These are phyloP conservation scores for Cygnus atratus DNA, from an alignment of 2,113 vertebrate genomes.

Conservation along the genomic window DNA sequence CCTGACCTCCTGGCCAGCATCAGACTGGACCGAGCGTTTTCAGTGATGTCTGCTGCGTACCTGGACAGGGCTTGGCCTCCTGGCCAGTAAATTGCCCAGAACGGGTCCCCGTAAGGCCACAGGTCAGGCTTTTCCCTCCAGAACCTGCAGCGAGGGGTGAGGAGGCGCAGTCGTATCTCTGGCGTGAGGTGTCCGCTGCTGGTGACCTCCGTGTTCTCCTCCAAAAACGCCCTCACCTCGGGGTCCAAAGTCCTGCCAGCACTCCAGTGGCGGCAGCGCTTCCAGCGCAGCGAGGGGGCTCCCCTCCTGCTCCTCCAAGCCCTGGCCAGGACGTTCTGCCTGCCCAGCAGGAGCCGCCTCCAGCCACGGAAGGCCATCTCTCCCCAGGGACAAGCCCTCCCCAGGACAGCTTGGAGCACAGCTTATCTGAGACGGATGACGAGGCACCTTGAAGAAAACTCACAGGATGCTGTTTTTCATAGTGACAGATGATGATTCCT, in stretches of 20 bases:
- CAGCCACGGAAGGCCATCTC: conserved; percentile 29
- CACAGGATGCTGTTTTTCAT: neutral
- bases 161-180: conserved; percentile 86
- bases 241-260: conserved; percentile 38
- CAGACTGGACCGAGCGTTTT: neutral
- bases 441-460: neutral
- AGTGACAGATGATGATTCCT: neutral
- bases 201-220: conserved; percentile 85
- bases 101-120: conserved; percentile 92
- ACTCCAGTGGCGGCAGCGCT: neutral
- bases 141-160: conserved; percentile 88
- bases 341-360: neutral
- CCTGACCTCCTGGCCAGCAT: neutral
- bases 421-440: neutral
- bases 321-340: neutral
- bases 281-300: neutral
- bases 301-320: conserved; percentile 15
- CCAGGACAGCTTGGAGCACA: neutral
- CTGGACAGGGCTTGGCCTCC: conserved; percentile 92
- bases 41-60: conserved; percentile 55
- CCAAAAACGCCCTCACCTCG: conserved; percentile 76
- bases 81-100: conserved; percentile 97
- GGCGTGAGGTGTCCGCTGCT: conserved; percentile 84
- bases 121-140: conserved; percentile 87
- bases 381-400: neutral